Base-by-base conservation (phyloP, 2,888 invertebrate species). In the Melikaiella ostensackeni region DNA sequence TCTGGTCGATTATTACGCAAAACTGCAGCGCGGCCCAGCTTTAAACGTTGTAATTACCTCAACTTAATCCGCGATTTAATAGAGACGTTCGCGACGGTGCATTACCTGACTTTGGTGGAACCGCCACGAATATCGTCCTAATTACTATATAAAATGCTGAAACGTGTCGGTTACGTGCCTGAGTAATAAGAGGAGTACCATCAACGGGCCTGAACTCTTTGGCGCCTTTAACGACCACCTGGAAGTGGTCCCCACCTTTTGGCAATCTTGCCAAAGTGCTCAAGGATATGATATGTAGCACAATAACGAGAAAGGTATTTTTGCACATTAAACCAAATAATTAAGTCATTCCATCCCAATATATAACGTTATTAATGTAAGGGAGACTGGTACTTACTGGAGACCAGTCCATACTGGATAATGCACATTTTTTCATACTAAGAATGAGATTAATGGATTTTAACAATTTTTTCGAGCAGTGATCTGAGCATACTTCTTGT, bases 21-120 rank as follows among this genome's bases (percentile, higher is more conserved):
- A 81, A 81, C 75, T 74, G 76, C 78, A 81, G 70, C 62, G 64
- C 74, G 21, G 76, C 74, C 81, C 64, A 74, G 76, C 46, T 74
- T 66, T 79, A 75, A 86, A 86, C 81, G 83, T 86, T 84, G 81
- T 86, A 85, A 89, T 89, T 88, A 89, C 83, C 86, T 75, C 79
- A 77, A 83, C 82, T 86, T 85, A 86, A 88, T 88, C 83, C 85
- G 81, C 79, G 82, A 85, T 83, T 84, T 89, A 89, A 89, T 89
- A 86, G 87, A 89, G 89, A 88, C 84, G 88, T 89, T 89, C 81
- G 81, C 82, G 77, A 78, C 55, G 74, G 78, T 78, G 81, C 83
- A 84, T 87, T 86, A 84, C 80, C 79, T 79, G 81, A 77, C 77
- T 78, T 77, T 79, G 83, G 81, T 80, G 85, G 84, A 85, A 82